Evolutionary conservation across 1,140 invertebrate species (phyloP).

Genomic region (Pseudachorutes palmiensis): DNA sequence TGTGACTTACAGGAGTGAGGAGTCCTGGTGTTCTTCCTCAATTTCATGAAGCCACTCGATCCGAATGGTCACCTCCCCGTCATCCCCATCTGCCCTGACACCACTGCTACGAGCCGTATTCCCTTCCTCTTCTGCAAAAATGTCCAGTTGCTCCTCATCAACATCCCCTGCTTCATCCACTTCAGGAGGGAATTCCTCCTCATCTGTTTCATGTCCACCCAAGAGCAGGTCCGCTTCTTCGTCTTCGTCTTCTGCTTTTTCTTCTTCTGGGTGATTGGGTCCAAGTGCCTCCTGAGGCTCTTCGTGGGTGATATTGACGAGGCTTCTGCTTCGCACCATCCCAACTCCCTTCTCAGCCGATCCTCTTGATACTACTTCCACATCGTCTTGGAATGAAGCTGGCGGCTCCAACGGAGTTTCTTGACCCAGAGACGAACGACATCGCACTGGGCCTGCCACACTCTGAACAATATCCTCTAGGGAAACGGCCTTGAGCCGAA

Average conservation of each 20-base stretch:
- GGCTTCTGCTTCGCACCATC: not conserved
- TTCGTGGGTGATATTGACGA: not conserved
- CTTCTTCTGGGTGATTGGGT: not conserved
- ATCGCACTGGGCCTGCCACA: not conserved
- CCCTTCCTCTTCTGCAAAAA: conserved; percentile 11
- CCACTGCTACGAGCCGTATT: not conserved
- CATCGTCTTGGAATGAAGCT: not conserved
- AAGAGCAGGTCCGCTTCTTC: not conserved
- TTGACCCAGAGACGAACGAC: not conserved
- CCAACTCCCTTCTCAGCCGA: not conserved
- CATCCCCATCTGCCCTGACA: not conserved
- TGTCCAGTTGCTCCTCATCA: conserved; percentile 8
- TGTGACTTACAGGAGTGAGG: no score
- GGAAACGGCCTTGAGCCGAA: not conserved
- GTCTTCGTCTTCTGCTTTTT: not conserved
- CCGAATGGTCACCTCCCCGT: conserved; percentile 9
- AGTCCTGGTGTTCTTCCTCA: no score
- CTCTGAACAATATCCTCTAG: not conserved
- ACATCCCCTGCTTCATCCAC: not conserved
- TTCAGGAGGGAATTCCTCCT: conserved; percentile 43
- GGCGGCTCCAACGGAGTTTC: conserved; percentile 1
- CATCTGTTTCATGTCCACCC: conserved; percentile 71
- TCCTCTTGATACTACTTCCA: not conserved
- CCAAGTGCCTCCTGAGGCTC: not conserved
- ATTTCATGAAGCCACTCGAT: conserved; percentile 19